Base-by-base conservation (phyloP, 2,113 vertebrate species). In the Hirundichthys speculiger region DNA sequence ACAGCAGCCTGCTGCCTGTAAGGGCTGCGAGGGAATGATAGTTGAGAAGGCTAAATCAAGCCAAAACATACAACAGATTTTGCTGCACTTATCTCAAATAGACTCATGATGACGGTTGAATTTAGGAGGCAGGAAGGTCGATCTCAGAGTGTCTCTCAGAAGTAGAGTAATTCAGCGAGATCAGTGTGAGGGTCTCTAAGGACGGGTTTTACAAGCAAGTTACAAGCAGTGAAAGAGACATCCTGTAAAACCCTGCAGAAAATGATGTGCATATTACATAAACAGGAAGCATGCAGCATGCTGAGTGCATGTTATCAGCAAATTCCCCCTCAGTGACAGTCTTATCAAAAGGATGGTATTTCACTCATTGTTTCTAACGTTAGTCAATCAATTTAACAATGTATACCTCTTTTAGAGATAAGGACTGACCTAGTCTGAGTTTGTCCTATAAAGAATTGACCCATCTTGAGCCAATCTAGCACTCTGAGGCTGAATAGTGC, bases 41-140 rank as follows among this genome's bases (percentile, higher is more conserved):
- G 84, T 14, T 70, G 75, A 83, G 75, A 40, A 59, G 49, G 78
- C 64, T 54, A 75, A 88, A 87, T 86, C 57, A 81, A 64, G 72
- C 66, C 80, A 62, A 82, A 88, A 68, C 2, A 21, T 42, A 70
- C 65, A 75, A 74, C 66, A 73, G 77, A 83, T 81, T 84, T 63
- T n/a, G 8, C 61, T 41, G 66, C 77, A 83, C 77, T 88, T 86
- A 85, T 83, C 81, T 77, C 58, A 77, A 85, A 83, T 77, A 63
- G 75, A 74, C 64, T 55, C 57, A 56, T 72, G 73, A 77, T 84
- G 66, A 72, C 49, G 22, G 52, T 69, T 71, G 58, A 75, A 69
- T 80, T 77, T 61, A 41, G 47, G 47, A 75, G 64, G 79, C 56
- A 55, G 75, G 45, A 27, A 70, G 64, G 53, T 65, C 60, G 65